Base-by-base conservation (phyloP, 1,140 invertebrate species). In the Spodoptera litura region DNA sequence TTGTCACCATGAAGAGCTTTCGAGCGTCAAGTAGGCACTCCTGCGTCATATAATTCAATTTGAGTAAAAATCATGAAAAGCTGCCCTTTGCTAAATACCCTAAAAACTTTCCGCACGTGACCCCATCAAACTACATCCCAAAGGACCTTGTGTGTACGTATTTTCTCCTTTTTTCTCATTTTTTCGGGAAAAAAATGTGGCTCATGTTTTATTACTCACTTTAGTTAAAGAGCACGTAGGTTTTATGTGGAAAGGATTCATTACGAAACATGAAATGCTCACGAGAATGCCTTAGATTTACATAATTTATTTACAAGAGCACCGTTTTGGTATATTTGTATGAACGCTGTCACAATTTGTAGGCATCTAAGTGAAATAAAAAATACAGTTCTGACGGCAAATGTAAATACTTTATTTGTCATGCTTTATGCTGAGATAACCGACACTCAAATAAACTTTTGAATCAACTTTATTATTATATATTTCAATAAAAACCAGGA, bases 101-200 rank as follows among this genome's bases (percentile, higher is more conserved):
- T 86, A 85, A 88, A 90, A 89, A 90, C 78, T 91, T 92, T 88
- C 78, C 51, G 77, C 87, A 91, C 91, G 91, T 92, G 89, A 91
- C 85, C 87, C 89, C 89, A 88, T 89, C 87, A 88, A 78, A 75
- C 78, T 79, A 79, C 72, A 78, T 84, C 84, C 84, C 82, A 59
- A 68, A 68, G 84, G 85, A 71, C 82, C 81, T 61, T 53, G 56
- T 74, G 61, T 68, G 68, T 78, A 59, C 70, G 58, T 44, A 66
- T 71, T 77, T 78, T 72, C 79, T 78, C 78, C 82, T 87, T 88
- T 85, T 84, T 87, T 82, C 81, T 75, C 76, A 80, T 81, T 85
- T 87, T 81, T 83, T 85, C 79, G 81, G 78, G 79, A 78, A 79
- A 80, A 80, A 80, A 80, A 84, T 81, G 81, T 86, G 80, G 81